Conservation (phyloP, 2,888 invertebrate species). For the Acanthosepion pharaonis region DNA sequence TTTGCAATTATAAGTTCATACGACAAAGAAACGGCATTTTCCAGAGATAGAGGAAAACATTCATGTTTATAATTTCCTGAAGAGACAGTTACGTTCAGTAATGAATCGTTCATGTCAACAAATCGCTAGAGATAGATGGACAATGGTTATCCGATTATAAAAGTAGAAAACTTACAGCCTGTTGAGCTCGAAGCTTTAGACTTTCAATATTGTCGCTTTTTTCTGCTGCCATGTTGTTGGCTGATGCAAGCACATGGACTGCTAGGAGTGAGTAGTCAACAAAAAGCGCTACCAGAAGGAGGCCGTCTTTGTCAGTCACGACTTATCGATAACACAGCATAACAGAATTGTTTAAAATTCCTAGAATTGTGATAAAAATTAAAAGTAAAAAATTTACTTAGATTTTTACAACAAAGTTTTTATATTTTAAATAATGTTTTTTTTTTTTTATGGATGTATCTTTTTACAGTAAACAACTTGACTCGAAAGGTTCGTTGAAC, state of each 20-base stretch:
- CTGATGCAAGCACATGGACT: neutral
- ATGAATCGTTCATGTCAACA: neutral
- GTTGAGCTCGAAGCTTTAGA: constrained; percentile 33
- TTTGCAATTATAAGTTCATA: neutral
- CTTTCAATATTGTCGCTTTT: neutral
- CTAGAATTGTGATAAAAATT: too few species aligned
- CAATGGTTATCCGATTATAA: neutral
- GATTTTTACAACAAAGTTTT: too few species aligned
- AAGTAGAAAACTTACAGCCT: neutral
- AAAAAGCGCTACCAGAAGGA: neutral
- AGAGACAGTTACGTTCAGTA: neutral
- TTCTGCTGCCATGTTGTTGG: constrained; percentile 34
- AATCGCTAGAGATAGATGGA: neutral
- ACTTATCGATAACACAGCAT: neutral
- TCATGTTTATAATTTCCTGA: neutral
- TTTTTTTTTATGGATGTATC: too few species aligned
- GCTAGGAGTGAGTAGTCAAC: neutral
- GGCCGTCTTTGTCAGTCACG: neutral
- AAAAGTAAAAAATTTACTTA: too few species aligned
- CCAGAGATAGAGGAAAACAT: neutral
- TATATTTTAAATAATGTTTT: too few species aligned
- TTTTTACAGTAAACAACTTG: too few species aligned
- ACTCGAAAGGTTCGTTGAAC: too few species aligned
- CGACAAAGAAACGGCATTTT: neutral
- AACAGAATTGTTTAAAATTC: too few species aligned